These are phyloP conservation scores for Carduelis carduelis DNA, from an alignment of 2,797 vertebrate genomes.

Conservation along the genomic window DNA sequence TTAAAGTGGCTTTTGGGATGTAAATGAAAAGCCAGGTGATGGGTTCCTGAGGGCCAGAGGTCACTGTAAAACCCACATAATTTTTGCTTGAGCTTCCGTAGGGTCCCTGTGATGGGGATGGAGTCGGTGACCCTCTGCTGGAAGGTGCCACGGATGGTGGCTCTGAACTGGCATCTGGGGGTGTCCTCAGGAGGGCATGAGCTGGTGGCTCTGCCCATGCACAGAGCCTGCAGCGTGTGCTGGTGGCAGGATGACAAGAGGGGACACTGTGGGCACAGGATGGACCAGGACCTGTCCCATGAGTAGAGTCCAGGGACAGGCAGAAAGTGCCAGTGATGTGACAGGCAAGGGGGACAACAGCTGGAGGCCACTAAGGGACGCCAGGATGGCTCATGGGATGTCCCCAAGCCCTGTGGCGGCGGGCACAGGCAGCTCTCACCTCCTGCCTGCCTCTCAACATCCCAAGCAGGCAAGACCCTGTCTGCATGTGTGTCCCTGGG, in stretches of 20 bases:
- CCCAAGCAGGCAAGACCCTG: neutral
- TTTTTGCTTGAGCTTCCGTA: neutral
- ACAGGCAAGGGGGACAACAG: neutral
- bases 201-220: neutral
- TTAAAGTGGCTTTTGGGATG: neutral
- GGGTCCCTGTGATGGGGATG: neutral
- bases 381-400: neutral
- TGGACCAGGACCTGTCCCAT: neutral
- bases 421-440: neutral
- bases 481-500: neutral
- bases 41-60: neutral
- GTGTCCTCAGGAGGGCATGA: fast-evolving
- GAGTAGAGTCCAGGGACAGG: neutral
- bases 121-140: neutral
- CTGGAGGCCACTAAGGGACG: neutral
- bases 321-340: neutral
- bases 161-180: neutral
- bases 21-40: neutral
- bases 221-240: neutral
- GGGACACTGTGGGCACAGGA: neutral
- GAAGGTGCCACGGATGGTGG: neutral
- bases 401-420: neutral
- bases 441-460: neutral
- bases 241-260: neutral
- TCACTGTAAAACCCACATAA: neutral